Conservation (phyloP, 1,140 invertebrate species). For the Rhagoletis zephyria region DNA sequence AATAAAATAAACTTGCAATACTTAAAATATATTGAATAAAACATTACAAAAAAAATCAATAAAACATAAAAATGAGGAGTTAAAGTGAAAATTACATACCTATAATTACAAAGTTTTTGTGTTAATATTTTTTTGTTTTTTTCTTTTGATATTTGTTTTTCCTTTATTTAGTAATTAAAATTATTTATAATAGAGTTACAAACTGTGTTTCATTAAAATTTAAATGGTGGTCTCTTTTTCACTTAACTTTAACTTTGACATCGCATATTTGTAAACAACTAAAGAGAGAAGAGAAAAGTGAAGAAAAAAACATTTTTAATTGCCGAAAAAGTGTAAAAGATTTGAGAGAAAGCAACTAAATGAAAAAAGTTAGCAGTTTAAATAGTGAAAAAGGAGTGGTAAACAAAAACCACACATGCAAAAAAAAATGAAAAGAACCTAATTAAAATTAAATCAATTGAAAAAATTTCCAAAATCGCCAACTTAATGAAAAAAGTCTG, state of each 20-base stretch:
- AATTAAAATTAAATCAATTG: too few relatives aligned
- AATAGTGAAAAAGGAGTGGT: too few relatives aligned
- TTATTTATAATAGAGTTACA: slow-evolving; percentile 11
- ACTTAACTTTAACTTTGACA: slow-evolving; percentile 47
- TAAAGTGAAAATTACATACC: neutral
- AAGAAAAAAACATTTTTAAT: neutral
- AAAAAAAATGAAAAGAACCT: too few relatives aligned
- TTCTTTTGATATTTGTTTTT: neutral
- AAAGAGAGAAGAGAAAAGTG: neutral
- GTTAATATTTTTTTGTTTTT: neutral
- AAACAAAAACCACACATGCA: too few relatives aligned
- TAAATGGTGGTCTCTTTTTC: slow-evolving; percentile 53
- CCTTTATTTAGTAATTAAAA: slow-evolving; percentile 20
- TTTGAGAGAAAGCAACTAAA: too few relatives aligned
- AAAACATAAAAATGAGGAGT: neutral
- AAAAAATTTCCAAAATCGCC: too few relatives aligned
- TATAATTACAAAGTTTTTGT: neutral
- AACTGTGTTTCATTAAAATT: slow-evolving; percentile 34
- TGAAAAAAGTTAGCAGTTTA: too few relatives aligned
- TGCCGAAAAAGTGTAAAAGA: too few relatives aligned
- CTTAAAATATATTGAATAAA: neutral
- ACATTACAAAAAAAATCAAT: neutral
- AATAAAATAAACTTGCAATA: neutral
- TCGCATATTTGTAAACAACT: neutral
- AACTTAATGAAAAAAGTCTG: too few relatives aligned